Conservation (phyloP, 2,797 vertebrate species). For the Leptatherina wallacei region DNA sequence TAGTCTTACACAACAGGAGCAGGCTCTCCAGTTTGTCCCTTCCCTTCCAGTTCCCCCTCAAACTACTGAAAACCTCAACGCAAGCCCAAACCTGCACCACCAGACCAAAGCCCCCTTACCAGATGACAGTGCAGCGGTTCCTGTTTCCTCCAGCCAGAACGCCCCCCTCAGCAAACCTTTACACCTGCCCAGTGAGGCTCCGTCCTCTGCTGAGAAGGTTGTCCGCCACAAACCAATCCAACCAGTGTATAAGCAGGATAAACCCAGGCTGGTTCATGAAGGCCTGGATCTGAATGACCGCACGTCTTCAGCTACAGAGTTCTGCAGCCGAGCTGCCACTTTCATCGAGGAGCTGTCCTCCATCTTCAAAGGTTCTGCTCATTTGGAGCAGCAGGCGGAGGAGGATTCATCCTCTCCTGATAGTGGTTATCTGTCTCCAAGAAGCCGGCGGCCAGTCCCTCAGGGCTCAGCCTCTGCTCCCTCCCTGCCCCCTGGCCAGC, state of each 20-base stretch:
- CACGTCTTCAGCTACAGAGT: constrained; percentile 83
- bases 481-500: constrained; percentile 59
- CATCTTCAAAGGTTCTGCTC: constrained; percentile 90
- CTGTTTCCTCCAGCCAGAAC: constrained; percentile 65
- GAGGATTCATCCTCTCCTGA: constrained; percentile 95
- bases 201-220: constrained; percentile 58
- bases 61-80: constrained; percentile 56
- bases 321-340: constrained; percentile 90
- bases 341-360: constrained; percentile 97
- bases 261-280: constrained; percentile 79
- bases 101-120: constrained; percentile 69
- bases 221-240: constrained; percentile 67
- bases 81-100: constrained; percentile 51
- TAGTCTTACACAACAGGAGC: constrained; percentile 69
- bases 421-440: constrained; percentile 94
- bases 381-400: constrained; percentile 83
- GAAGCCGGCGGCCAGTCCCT: constrained; percentile 77
- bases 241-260: constrained; percentile 85
- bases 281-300: constrained; percentile 79
- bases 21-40: constrained; percentile 60
- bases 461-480: constrained; percentile 66
- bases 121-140: constrained; percentile 56
- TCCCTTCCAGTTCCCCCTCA: constrained; percentile 41
- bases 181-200: constrained; percentile 50
- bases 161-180: constrained; percentile 48